These are phyloP conservation scores for Mustelus asterias DNA, from an alignment of 2,113 vertebrate genomes.

Conservation along the genomic window DNA sequence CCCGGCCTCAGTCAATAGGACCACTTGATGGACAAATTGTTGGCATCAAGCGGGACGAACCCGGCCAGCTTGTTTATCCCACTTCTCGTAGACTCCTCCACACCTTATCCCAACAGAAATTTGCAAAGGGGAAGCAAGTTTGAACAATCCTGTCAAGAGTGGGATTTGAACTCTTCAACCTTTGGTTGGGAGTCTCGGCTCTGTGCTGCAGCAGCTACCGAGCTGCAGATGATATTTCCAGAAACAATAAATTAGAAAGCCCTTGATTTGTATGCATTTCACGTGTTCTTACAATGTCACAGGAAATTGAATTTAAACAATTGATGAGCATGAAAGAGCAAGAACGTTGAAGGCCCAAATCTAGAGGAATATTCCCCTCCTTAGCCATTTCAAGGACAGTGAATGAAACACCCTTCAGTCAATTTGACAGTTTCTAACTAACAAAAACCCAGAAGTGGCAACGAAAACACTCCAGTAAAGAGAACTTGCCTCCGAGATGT, in stretches of 20 bases:
- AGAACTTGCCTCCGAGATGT: background rate
- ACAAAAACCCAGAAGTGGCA: background rate
- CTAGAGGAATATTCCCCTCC: background rate
- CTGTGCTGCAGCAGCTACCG: background rate
- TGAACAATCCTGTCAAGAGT: background rate
- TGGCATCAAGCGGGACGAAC: background rate
- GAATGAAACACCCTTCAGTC: background rate
- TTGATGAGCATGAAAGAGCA: background rate
- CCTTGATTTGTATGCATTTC: background rate
- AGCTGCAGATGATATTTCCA: background rate
- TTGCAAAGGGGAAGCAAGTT: background rate
- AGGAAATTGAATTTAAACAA: background rate
- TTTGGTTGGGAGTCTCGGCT: background rate
- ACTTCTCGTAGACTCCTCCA: background rate
- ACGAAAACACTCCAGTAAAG: background rate
- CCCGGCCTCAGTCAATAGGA: background rate
- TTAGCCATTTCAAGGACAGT: background rate
- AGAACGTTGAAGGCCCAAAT: background rate
- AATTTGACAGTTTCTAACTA: background rate
- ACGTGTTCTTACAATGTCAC: background rate
- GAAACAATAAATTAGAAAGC: background rate
- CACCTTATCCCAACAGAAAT: background rate
- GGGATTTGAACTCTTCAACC: constrained; percentile 17
- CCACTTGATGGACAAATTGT: background rate
- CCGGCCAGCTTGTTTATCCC: background rate